Percentiles rank a stretch among this genome's conserved stretches.
Evolutionary conservation across 2,113 vertebrate species (phyloP).

Genomic region (Cacatua alba): DNA sequence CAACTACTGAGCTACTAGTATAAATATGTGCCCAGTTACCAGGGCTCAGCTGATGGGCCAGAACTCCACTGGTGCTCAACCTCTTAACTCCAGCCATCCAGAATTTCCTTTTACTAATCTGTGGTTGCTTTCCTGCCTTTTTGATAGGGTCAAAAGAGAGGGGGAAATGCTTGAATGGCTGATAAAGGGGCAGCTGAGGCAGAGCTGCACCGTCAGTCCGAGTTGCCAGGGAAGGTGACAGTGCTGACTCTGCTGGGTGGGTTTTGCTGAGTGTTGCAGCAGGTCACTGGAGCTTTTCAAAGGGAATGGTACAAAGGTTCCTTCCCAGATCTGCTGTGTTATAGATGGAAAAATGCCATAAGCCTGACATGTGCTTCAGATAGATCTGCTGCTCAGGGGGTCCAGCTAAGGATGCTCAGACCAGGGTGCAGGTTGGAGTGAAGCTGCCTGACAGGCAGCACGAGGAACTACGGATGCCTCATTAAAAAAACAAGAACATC

Average conservation of each 20-base stretch:
- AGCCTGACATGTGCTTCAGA: neutral
- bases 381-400: neutral
- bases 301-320: constrained; percentile 7
- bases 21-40: neutral
- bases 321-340: neutral
- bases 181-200: neutral
- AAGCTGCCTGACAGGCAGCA: neutral
- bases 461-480: neutral
- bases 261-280: neutral
- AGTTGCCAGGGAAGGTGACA: neutral
- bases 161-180: neutral
- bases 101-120: neutral
- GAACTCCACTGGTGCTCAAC: neutral
- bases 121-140: neutral
- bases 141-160: neutral
- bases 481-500: neutral
- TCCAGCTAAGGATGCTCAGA: neutral
- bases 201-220: neutral
- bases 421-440: neutral
- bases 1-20: neutral
- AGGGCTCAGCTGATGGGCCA: neutral
- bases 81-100: neutral
- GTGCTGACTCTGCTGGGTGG: neutral
- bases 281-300: constrained; percentile 8
- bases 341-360: neutral